Conservation (phyloP, 2,888 invertebrate species). For the Noctua janthina region DNA sequence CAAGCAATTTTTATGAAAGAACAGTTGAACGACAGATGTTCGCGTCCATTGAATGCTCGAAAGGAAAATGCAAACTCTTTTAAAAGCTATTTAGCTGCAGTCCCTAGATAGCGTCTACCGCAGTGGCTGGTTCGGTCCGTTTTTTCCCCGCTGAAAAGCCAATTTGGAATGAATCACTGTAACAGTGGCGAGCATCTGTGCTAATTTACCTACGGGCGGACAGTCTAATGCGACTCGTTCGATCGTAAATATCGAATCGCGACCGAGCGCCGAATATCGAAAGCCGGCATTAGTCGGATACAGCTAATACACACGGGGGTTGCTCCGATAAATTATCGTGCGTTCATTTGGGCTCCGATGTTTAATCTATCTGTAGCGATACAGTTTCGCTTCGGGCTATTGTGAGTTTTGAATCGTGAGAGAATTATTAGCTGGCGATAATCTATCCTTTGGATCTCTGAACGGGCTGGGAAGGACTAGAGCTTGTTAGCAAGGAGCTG, state of each 20-base stretch:
- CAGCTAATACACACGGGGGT: slow-evolving; percentile 90
- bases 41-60: slow-evolving; percentile 68
- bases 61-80: slow-evolving; percentile 82
- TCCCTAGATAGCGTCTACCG: slow-evolving; percentile 85
- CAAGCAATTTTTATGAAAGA: slow-evolving; percentile 49
- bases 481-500: slow-evolving; percentile 53
- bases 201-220: slow-evolving; percentile 90
- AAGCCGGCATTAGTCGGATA: slow-evolving; percentile 90
- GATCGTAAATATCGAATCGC: slow-evolving; percentile 89
- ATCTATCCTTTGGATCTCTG: slow-evolving; percentile 61
- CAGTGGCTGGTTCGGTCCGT: slow-evolving; percentile 77
- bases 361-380: slow-evolving; percentile 88
- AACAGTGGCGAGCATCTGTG: slow-evolving; percentile 90
- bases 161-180: slow-evolving; percentile 90
- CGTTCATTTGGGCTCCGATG: slow-evolving; percentile 90
- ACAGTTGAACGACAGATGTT: slow-evolving; percentile 65
- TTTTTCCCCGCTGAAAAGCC: slow-evolving; percentile 89
- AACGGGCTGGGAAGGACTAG: slow-evolving; percentile 57
- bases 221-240: slow-evolving; percentile 89
- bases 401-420: slow-evolving; percentile 77
- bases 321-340: slow-evolving; percentile 89
- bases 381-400: slow-evolving; percentile 81
- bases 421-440: slow-evolving; percentile 66
- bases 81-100: slow-evolving; percentile 86
- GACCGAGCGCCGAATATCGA: slow-evolving; percentile 90